These are phyloP conservation scores for Enteromius viviparus DNA, from an alignment of 2,797 vertebrate species.

Conservation along the genomic window DNA sequence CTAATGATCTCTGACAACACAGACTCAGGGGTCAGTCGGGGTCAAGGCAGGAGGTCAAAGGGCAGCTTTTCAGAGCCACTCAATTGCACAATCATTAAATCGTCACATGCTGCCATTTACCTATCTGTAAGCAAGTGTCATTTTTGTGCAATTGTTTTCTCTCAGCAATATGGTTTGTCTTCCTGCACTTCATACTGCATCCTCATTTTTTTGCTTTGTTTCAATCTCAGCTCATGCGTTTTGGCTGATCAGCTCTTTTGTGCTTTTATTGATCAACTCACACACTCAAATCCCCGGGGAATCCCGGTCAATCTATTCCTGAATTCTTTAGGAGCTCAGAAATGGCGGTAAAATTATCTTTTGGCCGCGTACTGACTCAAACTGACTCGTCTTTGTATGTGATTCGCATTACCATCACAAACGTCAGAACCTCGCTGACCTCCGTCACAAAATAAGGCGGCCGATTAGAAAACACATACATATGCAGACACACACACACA, in stretches of 20 bases:
- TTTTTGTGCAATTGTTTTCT: not conserved
- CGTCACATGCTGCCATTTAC: slow-evolving; percentile 39
- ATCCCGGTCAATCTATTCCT: slow-evolving; percentile 18
- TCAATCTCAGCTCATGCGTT: not conserved
- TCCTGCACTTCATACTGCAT: not conserved
- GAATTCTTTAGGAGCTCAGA: slow-evolving; percentile 30
- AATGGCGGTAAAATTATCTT: slow-evolving; percentile 30
- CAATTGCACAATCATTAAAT: slow-evolving; percentile 79
- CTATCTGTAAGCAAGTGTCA: slow-evolving; percentile 17
- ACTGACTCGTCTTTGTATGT: slow-evolving; percentile 72
- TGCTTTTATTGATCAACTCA: slow-evolving; percentile 38
- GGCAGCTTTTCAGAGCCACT: slow-evolving; percentile 74
- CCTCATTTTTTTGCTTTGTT: not conserved
- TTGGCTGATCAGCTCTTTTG: not conserved
- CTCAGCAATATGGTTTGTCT: not conserved
- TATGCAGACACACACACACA: slow-evolving; percentile 25
- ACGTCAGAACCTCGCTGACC: slow-evolving; percentile 76
- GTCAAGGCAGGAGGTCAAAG: slow-evolving; percentile 73
- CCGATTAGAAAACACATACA: slow-evolving; percentile 32
- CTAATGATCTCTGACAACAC: slow-evolving; percentile 76
- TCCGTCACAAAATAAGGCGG: slow-evolving; percentile 26
- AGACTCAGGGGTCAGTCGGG: slow-evolving; percentile 59
- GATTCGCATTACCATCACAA: slow-evolving; percentile 83
- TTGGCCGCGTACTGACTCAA: not conserved
- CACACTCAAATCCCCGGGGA: slow-evolving; percentile 10